phyloP scores from a whole-genome alignment of 2,113 vertebrate species.

The Ornithorhynchus anatinus region DNA sequence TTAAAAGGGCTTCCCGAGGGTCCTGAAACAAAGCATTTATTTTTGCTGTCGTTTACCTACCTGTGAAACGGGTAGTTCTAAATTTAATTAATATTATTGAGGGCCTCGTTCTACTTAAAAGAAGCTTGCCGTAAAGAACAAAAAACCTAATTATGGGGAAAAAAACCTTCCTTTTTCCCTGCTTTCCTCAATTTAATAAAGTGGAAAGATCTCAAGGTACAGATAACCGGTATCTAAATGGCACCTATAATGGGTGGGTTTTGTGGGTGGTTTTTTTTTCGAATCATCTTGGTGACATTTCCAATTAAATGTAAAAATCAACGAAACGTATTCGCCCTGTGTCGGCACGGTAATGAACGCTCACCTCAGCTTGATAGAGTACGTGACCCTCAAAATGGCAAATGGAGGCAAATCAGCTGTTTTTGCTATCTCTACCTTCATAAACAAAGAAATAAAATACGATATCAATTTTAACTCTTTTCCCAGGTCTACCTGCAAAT shows the following conservation, averaged over 20 bases:
- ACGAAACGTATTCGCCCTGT: conserved; percentile 22
- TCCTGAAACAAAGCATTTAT: background rate
- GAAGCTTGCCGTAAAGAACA: too few species aligned
- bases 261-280: background rate
- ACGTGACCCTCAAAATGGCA: conserved; percentile 36
- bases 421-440: conserved; percentile 38
- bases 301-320: conserved; percentile 40
- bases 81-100: background rate
- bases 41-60: background rate
- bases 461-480: conserved; percentile 52
- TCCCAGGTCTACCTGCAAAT: conserved; percentile 49
- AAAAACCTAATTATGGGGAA: too few species aligned
- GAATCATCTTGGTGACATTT: conserved; percentile 43
- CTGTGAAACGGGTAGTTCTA: conserved; percentile 10
- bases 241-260: background rate
- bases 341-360: background rate
- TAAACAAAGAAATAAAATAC: conserved; percentile 62
- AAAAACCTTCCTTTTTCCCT: background rate
- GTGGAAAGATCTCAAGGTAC: background rate
- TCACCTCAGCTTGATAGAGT: conserved; percentile 31
- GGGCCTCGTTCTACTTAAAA: too few species aligned
- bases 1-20: background rate
- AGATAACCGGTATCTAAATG: conserved; percentile 25
- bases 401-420: conserved; percentile 45
- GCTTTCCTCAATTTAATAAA: conserved; percentile 9